These are phyloP conservation scores for Tangachromis dhanisi DNA, from an alignment of 2,113 vertebrate genomes.

Conservation along the genomic window DNA sequence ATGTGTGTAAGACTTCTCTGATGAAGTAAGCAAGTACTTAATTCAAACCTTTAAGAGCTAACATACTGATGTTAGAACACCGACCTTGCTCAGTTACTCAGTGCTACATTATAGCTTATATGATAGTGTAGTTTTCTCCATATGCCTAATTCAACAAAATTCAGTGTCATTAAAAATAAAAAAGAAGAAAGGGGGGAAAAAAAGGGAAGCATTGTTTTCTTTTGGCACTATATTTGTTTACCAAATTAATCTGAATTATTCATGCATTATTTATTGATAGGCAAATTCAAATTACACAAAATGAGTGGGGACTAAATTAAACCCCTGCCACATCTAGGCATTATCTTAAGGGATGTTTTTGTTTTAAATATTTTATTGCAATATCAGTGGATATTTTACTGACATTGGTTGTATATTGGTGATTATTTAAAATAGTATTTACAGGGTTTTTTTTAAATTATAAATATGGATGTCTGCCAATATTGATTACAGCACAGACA, in stretches of 20 bases:
- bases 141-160: background rate
- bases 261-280: background rate
- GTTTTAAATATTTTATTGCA: background rate
- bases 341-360: background rate
- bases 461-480: background rate
- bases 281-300: background rate
- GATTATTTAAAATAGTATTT: background rate
- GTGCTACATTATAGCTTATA: background rate
- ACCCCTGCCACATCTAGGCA: background rate
- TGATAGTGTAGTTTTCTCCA: background rate
- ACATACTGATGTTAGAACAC: background rate
- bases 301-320: background rate
- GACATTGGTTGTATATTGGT: background rate
- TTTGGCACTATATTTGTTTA: background rate
- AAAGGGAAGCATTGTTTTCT: background rate
- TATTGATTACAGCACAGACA: background rate
- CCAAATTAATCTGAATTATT: background rate
- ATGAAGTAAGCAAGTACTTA: background rate
- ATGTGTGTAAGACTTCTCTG: background rate
- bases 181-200: fast-evolving
- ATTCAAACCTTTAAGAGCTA: background rate
- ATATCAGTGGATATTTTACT: background rate
- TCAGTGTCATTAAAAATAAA: background rate
- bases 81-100: background rate
- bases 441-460: fast-evolving